Evolutionary conservation across 1,140 invertebrate genomes (phyloP), one percentile per base, ranked within the genome.

Genomic region (Andrena cerasifolii): DNA sequence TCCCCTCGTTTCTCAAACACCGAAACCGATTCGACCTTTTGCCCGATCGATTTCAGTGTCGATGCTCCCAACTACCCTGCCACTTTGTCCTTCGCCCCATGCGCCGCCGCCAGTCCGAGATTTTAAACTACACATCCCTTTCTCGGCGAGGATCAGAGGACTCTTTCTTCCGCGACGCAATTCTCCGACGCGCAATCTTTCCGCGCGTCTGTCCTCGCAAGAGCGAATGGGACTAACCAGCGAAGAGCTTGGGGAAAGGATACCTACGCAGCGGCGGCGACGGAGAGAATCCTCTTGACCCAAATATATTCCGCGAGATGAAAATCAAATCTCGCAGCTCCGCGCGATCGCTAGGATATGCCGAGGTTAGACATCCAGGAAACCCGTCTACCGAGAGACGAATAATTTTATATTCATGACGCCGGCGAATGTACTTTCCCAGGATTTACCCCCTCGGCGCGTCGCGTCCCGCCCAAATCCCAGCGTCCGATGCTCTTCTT

Each of bases 351-450:
- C 10, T 7, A 2, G 14, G 63, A 24, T 33, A 33, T 7, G 12
- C 6, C 58, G n/a, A 14, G 33, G 33, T 54, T n/a, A 14, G 51
- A 54, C 51, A 26, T 12, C 24, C n/a, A 54, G 10, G 24, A 21
- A 54, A 14, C 51, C 24, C 51, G 51, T 28, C 8, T 3, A n/a
- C 1, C 47, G 33, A 21, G 58, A 16, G 24, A 18, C 58, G 58
- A 21, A 59, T 54, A 5, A 54, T 59, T 59, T 59, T 40, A 21
- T 40, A 59, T 36, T 59, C 58, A 40, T 21, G 31, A 59, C 8
- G 33, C 16, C 8, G 8, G 28, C 16, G n/a, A 58, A 58, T 58
- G 33, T n/a, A 4, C 26, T 10, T 8, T 33, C 28, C 18, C 2
- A 33, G 33, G 28, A 33, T 58, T 10, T 33, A 58, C 18, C n/a